phyloP scores from a whole-genome alignment of 2,113 vertebrate genomes.

The Maccullochella peelii region DNA sequence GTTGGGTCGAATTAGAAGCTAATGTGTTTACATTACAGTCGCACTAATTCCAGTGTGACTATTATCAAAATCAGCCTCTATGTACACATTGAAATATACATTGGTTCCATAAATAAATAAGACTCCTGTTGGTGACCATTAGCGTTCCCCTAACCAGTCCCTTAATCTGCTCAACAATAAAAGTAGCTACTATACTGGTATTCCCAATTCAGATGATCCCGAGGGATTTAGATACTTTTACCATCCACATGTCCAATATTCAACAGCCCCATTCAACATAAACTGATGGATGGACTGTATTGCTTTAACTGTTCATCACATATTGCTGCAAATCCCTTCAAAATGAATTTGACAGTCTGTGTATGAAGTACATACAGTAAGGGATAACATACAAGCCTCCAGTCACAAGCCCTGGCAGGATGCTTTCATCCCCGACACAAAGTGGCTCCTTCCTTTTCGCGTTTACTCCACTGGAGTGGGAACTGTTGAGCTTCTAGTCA shows the following conservation, averaged over 20 bases:
- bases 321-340: constrained; percentile 11
- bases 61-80: background rate
- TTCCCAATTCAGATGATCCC: too few species aligned
- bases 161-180: too few species aligned
- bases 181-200: too few species aligned
- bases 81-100: background rate
- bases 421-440: constrained; percentile 2
- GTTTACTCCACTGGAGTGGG: background rate
- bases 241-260: too few species aligned
- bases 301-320: background rate
- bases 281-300: too few species aligned
- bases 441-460: background rate
- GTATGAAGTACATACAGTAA: background rate
- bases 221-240: too few species aligned
- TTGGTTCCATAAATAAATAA: background rate
- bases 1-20: background rate
- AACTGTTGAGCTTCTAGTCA: background rate
- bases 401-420: background rate
- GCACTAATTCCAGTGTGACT: background rate
- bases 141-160: too few species aligned
- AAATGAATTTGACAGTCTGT: constrained; percentile 7
- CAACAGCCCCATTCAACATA: too few species aligned
- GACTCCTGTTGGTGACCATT: too few species aligned
- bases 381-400: background rate
- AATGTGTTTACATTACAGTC: background rate